Percentiles rank a stretch among this genome's conserved stretches.
These are phyloP conservation scores for Cetonia aurata DNA, from an alignment of 2,888 invertebrate genomes.

Conservation along the genomic window DNA sequence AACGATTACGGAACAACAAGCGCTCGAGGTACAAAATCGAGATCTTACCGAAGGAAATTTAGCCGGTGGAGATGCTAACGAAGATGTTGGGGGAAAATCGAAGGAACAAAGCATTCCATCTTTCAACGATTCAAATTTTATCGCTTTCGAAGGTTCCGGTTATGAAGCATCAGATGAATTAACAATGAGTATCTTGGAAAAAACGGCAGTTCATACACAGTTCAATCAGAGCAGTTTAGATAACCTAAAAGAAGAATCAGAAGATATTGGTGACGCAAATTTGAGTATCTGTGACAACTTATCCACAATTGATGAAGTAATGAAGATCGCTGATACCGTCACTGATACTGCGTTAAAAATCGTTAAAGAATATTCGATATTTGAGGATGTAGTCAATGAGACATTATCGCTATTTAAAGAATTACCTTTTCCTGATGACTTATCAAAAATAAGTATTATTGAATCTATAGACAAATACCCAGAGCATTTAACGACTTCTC, in stretches of 20 bases:
- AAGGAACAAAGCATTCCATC: background rate
- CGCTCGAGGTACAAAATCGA: background rate
- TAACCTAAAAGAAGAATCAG: background rate
- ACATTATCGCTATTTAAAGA: constrained; percentile 44
- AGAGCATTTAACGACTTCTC: too few species aligned
- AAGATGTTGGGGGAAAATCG: background rate
- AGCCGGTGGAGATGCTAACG: constrained; percentile 3
- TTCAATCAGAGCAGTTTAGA: background rate
- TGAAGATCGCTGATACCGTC: constrained; percentile 44
- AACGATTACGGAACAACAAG: constrained; percentile 7
- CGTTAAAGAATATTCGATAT: constrained; percentile 42
- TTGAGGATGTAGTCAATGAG: constrained; percentile 46
- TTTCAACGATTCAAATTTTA: background rate
- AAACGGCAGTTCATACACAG: background rate
- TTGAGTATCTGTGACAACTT: background rate
- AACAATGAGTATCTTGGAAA: background rate
- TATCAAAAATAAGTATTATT: background rate
- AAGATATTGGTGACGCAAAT: too few species aligned
- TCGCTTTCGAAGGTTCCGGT: constrained; percentile 8
- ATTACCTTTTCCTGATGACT: background rate
- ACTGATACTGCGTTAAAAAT: constrained; percentile 46
- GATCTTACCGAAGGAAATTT: background rate
- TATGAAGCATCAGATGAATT: constrained; percentile 15
- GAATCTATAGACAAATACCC: background rate
- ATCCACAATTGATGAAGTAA: constrained; percentile 26